These are phyloP conservation scores for Anaspis maculata DNA, from an alignment of 2,888 invertebrate species.

Conservation along the genomic window DNA sequence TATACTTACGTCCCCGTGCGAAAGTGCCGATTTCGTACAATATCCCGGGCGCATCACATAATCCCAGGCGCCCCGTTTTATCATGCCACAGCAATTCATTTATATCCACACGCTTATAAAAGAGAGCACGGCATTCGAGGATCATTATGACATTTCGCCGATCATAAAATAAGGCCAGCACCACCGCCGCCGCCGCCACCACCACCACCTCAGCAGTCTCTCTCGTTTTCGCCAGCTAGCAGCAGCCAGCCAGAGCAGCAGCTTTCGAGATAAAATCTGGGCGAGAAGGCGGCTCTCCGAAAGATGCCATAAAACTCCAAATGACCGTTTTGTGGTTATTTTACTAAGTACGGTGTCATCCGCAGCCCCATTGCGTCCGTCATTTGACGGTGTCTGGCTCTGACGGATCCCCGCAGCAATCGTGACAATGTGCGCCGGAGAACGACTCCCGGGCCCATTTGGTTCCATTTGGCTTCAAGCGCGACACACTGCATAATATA, in stretches of 20 bases:
- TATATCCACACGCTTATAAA: constrained; percentile 19
- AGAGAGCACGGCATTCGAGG: constrained; percentile 17
- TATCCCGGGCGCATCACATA: no score
- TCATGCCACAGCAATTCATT: constrained; percentile 27
- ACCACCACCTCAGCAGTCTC: no score
- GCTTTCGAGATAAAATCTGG: constrained; percentile 33
- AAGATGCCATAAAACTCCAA: constrained; percentile 38
- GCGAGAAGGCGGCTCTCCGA: constrained; percentile 26
- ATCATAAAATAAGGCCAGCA: constrained; percentile 29
- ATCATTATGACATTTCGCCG: constrained; percentile 30
- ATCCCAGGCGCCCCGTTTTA: no score
- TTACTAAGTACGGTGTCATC: constrained; percentile 41
- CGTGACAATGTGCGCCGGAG: constrained; percentile 1
- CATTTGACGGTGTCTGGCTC: constrained; percentile 33
- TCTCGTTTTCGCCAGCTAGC: constrained; percentile 11
- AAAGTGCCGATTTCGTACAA: no score
- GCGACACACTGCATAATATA: no score
- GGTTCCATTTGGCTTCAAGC: no score
- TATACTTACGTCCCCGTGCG: no score
- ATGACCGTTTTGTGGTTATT: constrained; percentile 40
- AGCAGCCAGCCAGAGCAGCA: no score
- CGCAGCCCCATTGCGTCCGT: constrained; percentile 35
- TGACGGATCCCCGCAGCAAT: constrained; percentile 18
- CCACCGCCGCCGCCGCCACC: no score
- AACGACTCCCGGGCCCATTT: no score